Percentiles rank a stretch among this genome's conserved stretches.
phyloP scores from a whole-genome alignment of 2,797 vertebrate species.

The Coregonus sp. region DNA sequence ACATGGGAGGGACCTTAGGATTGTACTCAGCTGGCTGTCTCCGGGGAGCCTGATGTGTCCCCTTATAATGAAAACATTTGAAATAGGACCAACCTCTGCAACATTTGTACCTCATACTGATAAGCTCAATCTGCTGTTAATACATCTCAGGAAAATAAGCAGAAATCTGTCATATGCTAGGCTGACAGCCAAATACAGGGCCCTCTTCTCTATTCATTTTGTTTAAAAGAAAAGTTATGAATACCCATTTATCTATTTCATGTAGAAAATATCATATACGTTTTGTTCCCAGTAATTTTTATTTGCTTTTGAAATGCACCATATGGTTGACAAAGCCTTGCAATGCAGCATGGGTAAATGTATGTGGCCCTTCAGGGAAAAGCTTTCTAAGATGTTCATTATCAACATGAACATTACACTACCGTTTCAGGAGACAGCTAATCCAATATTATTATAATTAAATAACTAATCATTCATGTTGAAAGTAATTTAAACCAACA shows the following conservation, averaged over 20 bases:
- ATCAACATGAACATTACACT: conserved; percentile 34
- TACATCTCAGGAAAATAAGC: conserved; percentile 43
- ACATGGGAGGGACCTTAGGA: conserved; percentile 35
- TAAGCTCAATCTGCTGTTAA: conserved; percentile 58
- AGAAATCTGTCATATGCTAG: conserved; percentile 45
- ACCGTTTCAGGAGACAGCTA: conserved; percentile 27
- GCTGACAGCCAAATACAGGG: conserved; percentile 16
- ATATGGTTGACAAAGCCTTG: not conserved
- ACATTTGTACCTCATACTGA: conserved; percentile 53
- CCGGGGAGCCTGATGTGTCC: conserved; percentile 54
- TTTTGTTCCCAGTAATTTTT: not conserved
- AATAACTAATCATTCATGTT: conserved; percentile 62
- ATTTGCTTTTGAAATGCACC: no score
- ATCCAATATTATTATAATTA: conserved; percentile 58
- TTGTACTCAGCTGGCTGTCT: conserved; percentile 47
- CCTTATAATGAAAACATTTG: conserved; percentile 53
- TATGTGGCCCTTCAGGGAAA: conserved; percentile 5
- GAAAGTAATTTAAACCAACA: conserved; percentile 59
- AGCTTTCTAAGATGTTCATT: conserved; percentile 44
- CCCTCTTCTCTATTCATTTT: not conserved
- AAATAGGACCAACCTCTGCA: conserved; percentile 54
- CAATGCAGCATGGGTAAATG: not conserved
- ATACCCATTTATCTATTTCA: conserved; percentile 8
- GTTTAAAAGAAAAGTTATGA: not conserved
- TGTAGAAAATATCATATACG: conserved; percentile 13